Evolutionary conservation across 2,797 vertebrate species (phyloP).

Genomic region (Periophthalmus magnuspinnatus): DNA sequence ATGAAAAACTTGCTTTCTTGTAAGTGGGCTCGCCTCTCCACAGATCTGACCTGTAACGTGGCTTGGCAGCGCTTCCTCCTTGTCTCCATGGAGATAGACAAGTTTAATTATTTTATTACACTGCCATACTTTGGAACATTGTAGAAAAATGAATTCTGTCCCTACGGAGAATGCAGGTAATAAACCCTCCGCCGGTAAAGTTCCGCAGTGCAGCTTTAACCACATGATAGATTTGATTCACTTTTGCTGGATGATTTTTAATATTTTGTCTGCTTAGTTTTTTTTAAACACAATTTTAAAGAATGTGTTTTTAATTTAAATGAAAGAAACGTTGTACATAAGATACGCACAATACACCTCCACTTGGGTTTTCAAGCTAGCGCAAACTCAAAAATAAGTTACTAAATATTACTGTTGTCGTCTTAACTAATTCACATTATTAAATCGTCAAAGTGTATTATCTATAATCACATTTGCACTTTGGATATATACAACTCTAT

Average conservation of each 20-base stretch:
- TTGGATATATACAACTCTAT: slow-evolving; percentile 32
- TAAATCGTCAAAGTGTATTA: slow-evolving; percentile 23
- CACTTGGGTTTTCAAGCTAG: slow-evolving; percentile 9
- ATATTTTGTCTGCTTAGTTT: slow-evolving; percentile 49
- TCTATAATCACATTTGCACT: slow-evolving; percentile 51
- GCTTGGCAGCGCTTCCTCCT: no score
- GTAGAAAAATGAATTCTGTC: no score
- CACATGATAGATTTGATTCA: neutral
- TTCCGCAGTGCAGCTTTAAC: neutral
- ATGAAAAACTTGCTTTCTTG: neutral
- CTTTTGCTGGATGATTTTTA: slow-evolving; percentile 18
- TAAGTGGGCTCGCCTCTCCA: neutral
- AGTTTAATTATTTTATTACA: no score
- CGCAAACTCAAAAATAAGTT: slow-evolving; percentile 22
- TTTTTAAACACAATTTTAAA: slow-evolving; percentile 42
- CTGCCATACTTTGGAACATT: no score
- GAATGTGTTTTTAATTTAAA: slow-evolving; percentile 54
- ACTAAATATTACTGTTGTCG: slow-evolving; percentile 36
- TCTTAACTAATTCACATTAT: slow-evolving; percentile 44
- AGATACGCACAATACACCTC: slow-evolving; percentile 17
- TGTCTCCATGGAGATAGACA: no score
- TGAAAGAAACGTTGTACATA: slow-evolving; percentile 34
- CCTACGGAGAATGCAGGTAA: no score
- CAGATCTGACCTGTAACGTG: neutral
- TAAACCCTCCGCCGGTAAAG: neutral